Evolutionary conservation across 2,888 invertebrate genomes (phyloP).

Genomic region (Scaptomyza tumidula): DNA sequence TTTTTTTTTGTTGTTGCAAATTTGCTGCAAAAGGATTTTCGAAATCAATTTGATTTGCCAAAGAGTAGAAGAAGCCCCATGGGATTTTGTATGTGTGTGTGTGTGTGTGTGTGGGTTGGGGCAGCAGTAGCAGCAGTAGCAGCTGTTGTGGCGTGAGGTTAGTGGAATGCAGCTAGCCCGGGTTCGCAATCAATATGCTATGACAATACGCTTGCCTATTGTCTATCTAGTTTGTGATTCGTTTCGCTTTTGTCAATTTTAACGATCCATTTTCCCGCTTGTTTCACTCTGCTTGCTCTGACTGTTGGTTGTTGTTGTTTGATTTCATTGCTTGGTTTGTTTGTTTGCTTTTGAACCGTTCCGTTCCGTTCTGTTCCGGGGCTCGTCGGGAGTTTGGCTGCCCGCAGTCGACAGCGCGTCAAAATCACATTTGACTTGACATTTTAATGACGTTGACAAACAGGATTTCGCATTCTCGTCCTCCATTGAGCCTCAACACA

Average conservation of each 20-base stretch:
- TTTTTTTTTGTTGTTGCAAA: too few species aligned
- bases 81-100: not conserved
- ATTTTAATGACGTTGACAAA: constrained; percentile 70
- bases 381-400: not conserved
- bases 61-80: not conserved
- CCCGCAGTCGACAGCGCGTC: constrained; percentile 24
- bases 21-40: constrained; percentile 45
- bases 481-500: constrained; percentile 1
- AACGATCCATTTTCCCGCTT: constrained; percentile 37
- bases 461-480: constrained; percentile 52
- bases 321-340: constrained; percentile 64
- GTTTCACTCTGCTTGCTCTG: not conserved
- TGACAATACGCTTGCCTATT: constrained; percentile 63
- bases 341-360: constrained; percentile 55
- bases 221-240: constrained; percentile 67
- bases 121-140: not conserved
- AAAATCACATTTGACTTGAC: constrained; percentile 71
- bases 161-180: constrained; percentile 23
- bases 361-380: constrained; percentile 4
- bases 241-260: constrained; percentile 75
- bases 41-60: constrained; percentile 74
- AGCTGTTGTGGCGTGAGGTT: constrained; percentile 1
- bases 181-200: constrained; percentile 63
- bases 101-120: too few species aligned
- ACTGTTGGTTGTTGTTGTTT: constrained; percentile 51